Conservation (phyloP, 1,140 invertebrate genomes). For the Liolophura sinensis region DNA sequence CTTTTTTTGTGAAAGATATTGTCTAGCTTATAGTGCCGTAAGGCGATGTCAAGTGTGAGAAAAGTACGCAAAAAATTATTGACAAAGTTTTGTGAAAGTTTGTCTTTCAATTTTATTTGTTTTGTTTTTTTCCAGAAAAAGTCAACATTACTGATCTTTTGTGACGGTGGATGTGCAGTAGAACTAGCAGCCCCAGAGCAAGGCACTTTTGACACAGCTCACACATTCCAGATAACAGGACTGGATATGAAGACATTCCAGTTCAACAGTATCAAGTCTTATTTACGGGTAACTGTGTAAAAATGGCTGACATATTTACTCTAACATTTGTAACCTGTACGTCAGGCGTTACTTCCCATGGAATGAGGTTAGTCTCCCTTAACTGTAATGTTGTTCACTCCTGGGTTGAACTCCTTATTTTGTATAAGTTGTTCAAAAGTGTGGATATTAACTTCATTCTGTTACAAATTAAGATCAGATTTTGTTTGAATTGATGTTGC, state of each 20-base stretch:
- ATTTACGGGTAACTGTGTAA: constrained; percentile 43
- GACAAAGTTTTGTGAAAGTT: no score
- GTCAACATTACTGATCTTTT: constrained; percentile 48
- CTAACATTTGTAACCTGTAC: no score
- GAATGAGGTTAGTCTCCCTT: no score
- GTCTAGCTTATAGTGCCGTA: no score
- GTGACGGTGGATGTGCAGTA: constrained; percentile 49
- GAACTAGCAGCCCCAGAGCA: constrained; percentile 52
- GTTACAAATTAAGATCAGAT: not conserved
- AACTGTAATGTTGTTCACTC: no score
- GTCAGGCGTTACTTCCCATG: no score
- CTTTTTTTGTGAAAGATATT: no score
- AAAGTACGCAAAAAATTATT: no score
- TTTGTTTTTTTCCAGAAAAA: constrained; percentile 31
- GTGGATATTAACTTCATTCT: not conserved
- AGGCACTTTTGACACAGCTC: constrained; percentile 49
- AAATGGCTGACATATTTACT: not conserved
- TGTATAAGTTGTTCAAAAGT: no score
- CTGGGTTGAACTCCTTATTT: no score
- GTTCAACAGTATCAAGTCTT: constrained; percentile 57
- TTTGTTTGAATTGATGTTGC: not conserved
- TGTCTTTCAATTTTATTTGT: no score
- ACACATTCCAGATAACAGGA: constrained; percentile 49
- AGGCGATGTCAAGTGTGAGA: no score
- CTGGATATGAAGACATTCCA: constrained; percentile 42